phyloP scores from a whole-genome alignment of 2,888 invertebrate species.

The Eledone cirrhosa region DNA sequence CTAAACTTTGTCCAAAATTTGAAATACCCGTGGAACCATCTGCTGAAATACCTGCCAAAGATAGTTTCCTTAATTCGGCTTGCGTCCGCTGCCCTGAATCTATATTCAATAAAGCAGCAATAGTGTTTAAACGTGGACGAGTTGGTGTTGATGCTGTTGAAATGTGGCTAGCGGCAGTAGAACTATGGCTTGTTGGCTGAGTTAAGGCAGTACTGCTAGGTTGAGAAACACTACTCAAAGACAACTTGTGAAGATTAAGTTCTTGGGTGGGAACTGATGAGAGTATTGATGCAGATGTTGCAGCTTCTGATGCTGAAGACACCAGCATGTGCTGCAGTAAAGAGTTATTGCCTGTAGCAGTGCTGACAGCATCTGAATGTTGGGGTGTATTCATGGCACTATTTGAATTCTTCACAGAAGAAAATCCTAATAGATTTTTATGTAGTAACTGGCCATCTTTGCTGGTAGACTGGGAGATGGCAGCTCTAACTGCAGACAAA shows the following conservation, averaged over 20 bases:
- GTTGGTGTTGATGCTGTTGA: background rate
- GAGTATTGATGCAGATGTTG: background rate
- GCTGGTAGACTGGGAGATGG: background rate
- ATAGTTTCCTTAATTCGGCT: conserved; percentile 4
- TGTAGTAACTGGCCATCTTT: background rate
- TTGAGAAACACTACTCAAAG: conserved; percentile 20
- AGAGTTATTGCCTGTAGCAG: conserved; percentile 1
- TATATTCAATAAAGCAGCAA: conserved; percentile 14
- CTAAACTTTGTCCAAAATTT: background rate
- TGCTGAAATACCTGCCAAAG: conserved; percentile 12
- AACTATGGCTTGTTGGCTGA: background rate
- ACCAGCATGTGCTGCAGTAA: conserved; percentile 15
- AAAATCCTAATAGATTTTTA: conserved; percentile 20
- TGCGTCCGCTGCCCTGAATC: conserved; percentile 12
- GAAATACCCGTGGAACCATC: conserved; percentile 1
- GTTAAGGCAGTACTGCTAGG: conserved; percentile 23
- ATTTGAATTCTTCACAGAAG: conserved; percentile 9
- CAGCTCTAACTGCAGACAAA: background rate
- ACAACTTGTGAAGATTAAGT: conserved; percentile 22
- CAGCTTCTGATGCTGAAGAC: background rate
- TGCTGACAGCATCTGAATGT: background rate
- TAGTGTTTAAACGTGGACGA: conserved; percentile 15
- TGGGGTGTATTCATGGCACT: background rate
- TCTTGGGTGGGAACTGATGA: background rate
- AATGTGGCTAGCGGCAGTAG: background rate